Conservation (phyloP, 1,140 invertebrate species). For the Penaeus vannamei region DNA sequence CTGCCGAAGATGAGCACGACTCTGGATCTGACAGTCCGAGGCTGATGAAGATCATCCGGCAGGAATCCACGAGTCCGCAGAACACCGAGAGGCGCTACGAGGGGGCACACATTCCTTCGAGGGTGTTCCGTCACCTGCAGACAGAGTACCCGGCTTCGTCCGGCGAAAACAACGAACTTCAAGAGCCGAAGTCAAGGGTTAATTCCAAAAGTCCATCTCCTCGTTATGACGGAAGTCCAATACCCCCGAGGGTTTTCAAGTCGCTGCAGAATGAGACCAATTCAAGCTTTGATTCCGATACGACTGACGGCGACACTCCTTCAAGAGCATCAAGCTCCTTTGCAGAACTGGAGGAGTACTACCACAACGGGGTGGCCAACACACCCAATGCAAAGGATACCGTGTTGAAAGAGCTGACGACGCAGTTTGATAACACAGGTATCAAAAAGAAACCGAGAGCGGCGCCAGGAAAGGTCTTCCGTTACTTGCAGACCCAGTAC, state of each 20-base stretch:
- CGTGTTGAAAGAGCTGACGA: slow-evolving; percentile 63
- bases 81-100: slow-evolving; percentile 75
- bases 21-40: slow-evolving; percentile 48
- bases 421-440: slow-evolving; percentile 62
- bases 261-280: slow-evolving; percentile 54
- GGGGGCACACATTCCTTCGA: slow-evolving; percentile 87
- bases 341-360: slow-evolving; percentile 66
- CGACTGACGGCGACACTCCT: slow-evolving; percentile 11
- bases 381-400: slow-evolving; percentile 63
- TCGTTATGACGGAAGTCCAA: slow-evolving; percentile 32
- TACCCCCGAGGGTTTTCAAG: slow-evolving; percentile 57
- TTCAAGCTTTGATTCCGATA: slow-evolving; percentile 52
- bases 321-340: slow-evolving; percentile 56
- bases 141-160: slow-evolving; percentile 59
- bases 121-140: slow-evolving; percentile 88
- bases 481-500: slow-evolving; percentile 65
- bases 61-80: slow-evolving; percentile 50
- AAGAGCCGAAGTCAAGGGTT: slow-evolving; percentile 5
- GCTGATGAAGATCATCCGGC: slow-evolving; percentile 60
- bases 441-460: slow-evolving; percentile 63
- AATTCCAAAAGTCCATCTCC: slow-evolving; percentile 37
- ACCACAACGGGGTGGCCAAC: slow-evolving; percentile 51
- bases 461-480: slow-evolving; percentile 67
- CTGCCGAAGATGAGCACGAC: slow-evolving; percentile 23
- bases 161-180: neutral